Evolutionary conservation across 2,888 invertebrate species (phyloP), one percentile per base, ranked within the genome.

Genomic region (Lithophane leautieri): DNA sequence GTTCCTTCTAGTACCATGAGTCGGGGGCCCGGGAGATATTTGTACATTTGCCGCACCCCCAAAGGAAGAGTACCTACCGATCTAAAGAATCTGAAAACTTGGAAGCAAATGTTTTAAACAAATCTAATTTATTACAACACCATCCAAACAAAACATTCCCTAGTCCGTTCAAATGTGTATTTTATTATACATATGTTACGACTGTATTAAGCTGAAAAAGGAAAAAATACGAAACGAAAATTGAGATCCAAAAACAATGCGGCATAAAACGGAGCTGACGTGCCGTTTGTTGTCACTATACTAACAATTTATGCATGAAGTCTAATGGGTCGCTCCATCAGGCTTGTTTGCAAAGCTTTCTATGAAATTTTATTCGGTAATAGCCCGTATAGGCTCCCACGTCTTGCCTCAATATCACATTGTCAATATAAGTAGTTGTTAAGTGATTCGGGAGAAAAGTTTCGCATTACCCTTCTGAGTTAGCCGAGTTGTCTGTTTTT

Each of bases 301-400:
- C 95, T 94, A 96, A 96, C 96, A 96, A 96, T 95, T 95, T 96
- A 96, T 96, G 96, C 96, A 96, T 94, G 94, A 89, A 88, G 93
- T 92, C 94, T 95, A 96, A 96, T 96, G 96, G 95, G 88, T 81
- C 85, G 93, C 91, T 92, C 95, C 94, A 95, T 95, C 96, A 94
- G 91, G 83, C 91, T 89, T 96, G 96, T 96, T 96, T 96, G 95
- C 94, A 88, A 93, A 93, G 94, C 96, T 96, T 96, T 96, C 95
- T 95, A 94, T 95, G 95, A 95, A 95, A 96, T 95, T 95, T 96
- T 95, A 96, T 96, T 96, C 95, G 93, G 92, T 94, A 94, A 95
- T 93, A 93, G 94, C 92, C 75, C 85, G 85, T 90, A 85, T 90
- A 89, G 88, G 90, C 89, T 83, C 88, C 81, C 89, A 82, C 85